Base-by-base conservation (phyloP, 2,797 vertebrate genomes). In the Chloroceryle amazona region DNA sequence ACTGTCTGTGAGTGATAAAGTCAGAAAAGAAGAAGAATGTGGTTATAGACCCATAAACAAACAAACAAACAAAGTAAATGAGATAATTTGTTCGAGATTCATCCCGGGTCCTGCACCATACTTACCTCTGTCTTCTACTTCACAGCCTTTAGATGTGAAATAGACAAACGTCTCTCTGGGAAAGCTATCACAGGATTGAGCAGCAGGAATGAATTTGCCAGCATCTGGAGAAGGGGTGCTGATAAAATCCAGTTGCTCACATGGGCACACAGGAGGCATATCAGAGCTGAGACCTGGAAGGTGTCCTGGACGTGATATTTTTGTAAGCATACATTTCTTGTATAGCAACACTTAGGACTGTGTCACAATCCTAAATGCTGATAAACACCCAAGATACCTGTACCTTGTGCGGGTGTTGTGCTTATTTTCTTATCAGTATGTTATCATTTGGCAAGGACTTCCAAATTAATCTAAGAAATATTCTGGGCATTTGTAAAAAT, bases 401-500 rank as follows among this genome's bases (percentile, higher is more conserved):
- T 52, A 49, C 81, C n/a, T 94, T 76, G 55, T 57, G 26, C 41
- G 61, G 6, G 65, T 33, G 90, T 89, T 80, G 87, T 92, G 65
- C 84, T 86, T 66, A 7, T 85, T 96, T 87, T 85, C 79, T 93
- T 92, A 92, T 93, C 95, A 35, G 18, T 67, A 37, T 51, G 82
- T 94, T 95, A 97, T 97, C 80, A 8, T 22, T 55, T 96, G 95
- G 92, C 93, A 86, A 83, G 51, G 84, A 83, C 57, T 82, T 78
- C 60, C 41, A 41, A 81, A 84, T 72, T 96, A 94, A 92, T 88
- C 83, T 94, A 78, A 81, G 62, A 96, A 98, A 95, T 76, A 97
- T 97, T 96, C 93, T 93, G 94, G 68, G 96, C 85, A 97, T 97
- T 90, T 29, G 65, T 86, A 60, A 86, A 96, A 96, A 89, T 92